Conservation (phyloP, 2,113 vertebrate species). For the Nesoenas mayeri region DNA sequence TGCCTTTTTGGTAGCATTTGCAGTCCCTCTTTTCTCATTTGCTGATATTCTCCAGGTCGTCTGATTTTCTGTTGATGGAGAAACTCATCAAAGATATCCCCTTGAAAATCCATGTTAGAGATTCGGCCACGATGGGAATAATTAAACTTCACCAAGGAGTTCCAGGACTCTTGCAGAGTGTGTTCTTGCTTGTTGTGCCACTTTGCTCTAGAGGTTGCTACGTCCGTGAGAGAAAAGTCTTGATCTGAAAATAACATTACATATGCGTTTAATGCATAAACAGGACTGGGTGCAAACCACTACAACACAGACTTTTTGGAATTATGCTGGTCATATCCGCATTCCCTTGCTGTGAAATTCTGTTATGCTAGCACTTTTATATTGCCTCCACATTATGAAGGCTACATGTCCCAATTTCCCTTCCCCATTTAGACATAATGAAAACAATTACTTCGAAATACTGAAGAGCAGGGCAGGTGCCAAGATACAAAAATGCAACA, state of each 20-base stretch:
- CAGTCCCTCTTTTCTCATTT: conserved; percentile 29
- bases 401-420: not conserved
- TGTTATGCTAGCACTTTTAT: not conserved
- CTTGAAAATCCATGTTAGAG: conserved; percentile 85
- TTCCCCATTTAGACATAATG: not conserved
- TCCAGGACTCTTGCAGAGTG: conserved; percentile 88
- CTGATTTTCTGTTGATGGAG: conserved; percentile 81
- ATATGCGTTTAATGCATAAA: not conserved
- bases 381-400: not conserved
- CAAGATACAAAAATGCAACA: not conserved
- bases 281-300: not conserved
- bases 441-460: not conserved
- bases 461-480: not conserved
- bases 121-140: conserved; percentile 91
- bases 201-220: conserved; percentile 6
- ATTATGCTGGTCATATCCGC: accelerated
- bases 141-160: conserved; percentile 90
- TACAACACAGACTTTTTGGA: not conserved
- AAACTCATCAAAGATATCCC: conserved; percentile 93
- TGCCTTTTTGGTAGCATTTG: conserved; percentile 8
- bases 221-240: not conserved
- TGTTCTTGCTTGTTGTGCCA: conserved; percentile 82
- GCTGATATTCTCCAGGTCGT: conserved; percentile 37
- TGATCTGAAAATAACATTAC: conserved; percentile 67
- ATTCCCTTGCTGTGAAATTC: not conserved